A percentile compares a stretch with the other conserved stretches of the same genome.
These are phyloP conservation scores for Heliocidaris erythrogramma DNA, from an alignment of 35 echinoderm and acorn worm genomes.

Conservation along the genomic window DNA sequence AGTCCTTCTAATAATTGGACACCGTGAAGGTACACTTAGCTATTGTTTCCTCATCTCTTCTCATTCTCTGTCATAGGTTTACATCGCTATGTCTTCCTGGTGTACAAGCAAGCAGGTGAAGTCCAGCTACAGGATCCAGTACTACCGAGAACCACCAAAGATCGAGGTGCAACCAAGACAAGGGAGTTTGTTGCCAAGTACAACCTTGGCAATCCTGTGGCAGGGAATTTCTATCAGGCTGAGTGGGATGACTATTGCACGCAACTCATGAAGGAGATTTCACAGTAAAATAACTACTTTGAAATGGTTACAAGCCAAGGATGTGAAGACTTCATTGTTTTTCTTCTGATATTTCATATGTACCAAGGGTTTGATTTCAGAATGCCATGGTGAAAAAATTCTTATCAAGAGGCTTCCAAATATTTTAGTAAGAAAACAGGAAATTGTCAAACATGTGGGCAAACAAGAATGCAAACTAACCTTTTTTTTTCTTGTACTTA, in stretches of 20 bases:
- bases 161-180: slow-evolving; percentile 70
- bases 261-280: slow-evolving; percentile 25
- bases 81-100: slow-evolving; percentile 90
- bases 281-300: not conserved
- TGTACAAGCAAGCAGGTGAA: slow-evolving; percentile 91
- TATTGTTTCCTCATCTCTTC: too few relatives aligned
- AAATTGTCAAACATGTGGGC: too few relatives aligned
- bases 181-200: slow-evolving; percentile 69
- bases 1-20: too few relatives aligned
- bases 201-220: slow-evolving; percentile 78
- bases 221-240: slow-evolving; percentile 87
- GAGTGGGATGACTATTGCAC: slow-evolving; percentile 95
- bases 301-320: not conserved
- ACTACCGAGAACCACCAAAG: not conserved
- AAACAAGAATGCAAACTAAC: too few relatives aligned
- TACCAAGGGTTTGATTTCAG: too few relatives aligned
- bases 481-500: too few relatives aligned
- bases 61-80: slow-evolving; percentile 60
- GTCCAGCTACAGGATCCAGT: slow-evolving; percentile 48
- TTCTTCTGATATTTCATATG: not conserved
- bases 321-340: not conserved
- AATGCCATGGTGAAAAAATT: too few relatives aligned
- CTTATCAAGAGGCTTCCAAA: too few relatives aligned
- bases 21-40: too few relatives aligned
- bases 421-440: too few relatives aligned